phyloP scores from a whole-genome alignment of 1,140 invertebrate genomes.

The Geopemphigus sp. region DNA sequence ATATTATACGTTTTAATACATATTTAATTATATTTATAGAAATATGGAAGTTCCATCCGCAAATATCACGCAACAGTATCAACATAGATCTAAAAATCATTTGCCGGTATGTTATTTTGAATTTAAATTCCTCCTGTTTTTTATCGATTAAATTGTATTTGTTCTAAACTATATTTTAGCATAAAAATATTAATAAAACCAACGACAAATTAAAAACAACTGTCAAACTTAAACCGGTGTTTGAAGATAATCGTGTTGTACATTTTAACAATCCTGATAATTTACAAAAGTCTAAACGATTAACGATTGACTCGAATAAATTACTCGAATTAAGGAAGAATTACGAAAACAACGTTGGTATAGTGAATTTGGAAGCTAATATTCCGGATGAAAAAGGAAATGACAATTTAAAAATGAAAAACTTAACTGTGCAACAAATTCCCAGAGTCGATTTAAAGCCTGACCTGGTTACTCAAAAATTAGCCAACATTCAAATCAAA shows the following conservation, averaged over 20 bases:
- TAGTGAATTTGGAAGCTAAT: neutral
- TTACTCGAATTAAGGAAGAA: neutral
- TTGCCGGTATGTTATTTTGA: neutral
- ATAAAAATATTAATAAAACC: neutral
- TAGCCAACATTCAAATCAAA: constrained; percentile 26
- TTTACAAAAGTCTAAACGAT: neutral
- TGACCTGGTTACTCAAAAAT: constrained; percentile 25
- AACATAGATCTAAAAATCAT: neutral
- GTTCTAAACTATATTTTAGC: neutral
- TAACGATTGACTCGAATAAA: neutral
- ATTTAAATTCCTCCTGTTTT: neutral
- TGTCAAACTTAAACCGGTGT: neutral
- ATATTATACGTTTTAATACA: too few species aligned
- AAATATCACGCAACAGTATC: neutral
- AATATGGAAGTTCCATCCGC: neutral
- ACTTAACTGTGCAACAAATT: neutral
- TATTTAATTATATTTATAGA: neutral
- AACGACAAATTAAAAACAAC: neutral
- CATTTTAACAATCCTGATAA: neutral
- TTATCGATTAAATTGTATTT: too few species aligned
- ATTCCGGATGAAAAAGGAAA: neutral
- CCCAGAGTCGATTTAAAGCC: constrained; percentile 10
- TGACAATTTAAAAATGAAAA: neutral
- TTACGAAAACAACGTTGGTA: neutral
- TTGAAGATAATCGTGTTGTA: neutral